phyloP scores from a whole-genome alignment of 2,888 invertebrate genomes.

The Cephus spinipes region DNA sequence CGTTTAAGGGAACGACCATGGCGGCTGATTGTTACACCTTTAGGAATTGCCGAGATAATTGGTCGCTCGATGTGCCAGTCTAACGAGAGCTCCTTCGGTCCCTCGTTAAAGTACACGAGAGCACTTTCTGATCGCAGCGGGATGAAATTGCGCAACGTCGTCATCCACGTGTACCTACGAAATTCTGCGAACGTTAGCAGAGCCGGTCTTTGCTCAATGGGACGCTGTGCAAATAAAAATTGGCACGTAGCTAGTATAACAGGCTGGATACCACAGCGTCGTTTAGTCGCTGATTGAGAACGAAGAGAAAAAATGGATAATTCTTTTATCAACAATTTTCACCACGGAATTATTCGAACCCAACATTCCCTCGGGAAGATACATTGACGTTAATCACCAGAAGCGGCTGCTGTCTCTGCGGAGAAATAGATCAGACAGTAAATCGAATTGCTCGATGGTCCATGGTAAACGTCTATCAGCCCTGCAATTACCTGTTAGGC shows the following conservation, averaged over 20 bases:
- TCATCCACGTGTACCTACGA: no score
- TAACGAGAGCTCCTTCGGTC: background rate
- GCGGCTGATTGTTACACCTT: background rate
- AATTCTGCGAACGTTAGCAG: no score
- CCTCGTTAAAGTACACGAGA: background rate
- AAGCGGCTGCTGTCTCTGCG: conserved; percentile 22
- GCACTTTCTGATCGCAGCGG: background rate
- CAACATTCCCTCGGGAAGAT: background rate
- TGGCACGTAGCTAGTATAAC: no score
- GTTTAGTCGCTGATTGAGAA: no score
- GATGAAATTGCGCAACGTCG: background rate
- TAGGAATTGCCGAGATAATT: background rate
- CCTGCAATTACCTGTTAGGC: background rate
- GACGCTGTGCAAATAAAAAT: no score
- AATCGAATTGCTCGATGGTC: background rate
- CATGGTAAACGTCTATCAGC: background rate
- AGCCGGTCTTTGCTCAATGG: no score
- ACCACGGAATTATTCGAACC: background rate
- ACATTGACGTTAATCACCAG: conserved; percentile 14
- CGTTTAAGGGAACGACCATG: background rate
- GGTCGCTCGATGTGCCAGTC: background rate
- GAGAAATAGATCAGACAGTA: conserved; percentile 19
- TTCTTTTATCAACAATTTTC: no score
- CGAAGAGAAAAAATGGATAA: no score
- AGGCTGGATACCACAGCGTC: no score